These are phyloP conservation scores for Microctonus aethiopoides DNA, from an alignment of 2,888 invertebrate species.

Conservation along the genomic window DNA sequence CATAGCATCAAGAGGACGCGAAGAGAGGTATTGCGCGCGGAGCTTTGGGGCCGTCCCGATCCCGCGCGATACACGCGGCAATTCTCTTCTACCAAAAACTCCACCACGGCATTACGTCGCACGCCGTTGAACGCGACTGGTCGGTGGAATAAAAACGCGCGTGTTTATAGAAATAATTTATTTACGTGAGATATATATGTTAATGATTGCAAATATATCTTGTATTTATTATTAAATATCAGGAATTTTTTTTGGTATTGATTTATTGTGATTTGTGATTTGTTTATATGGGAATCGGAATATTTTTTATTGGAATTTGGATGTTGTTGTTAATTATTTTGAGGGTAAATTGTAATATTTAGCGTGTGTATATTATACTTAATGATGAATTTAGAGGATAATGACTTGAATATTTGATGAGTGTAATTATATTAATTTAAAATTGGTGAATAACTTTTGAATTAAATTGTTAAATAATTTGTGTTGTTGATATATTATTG, in stretches of 20 bases:
- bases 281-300: too few species aligned
- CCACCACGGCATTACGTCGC: conserved; percentile 64
- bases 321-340: too few species aligned
- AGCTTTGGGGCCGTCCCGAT: conserved; percentile 57
- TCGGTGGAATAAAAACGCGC: conserved; percentile 39
- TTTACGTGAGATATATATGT: background rate
- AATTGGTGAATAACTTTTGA: background rate
- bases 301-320: too few species aligned
- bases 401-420: too few species aligned
- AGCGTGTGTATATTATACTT: too few species aligned
- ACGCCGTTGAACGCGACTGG: conserved; percentile 65
- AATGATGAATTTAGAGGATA: background rate
- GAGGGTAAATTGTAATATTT: too few species aligned
- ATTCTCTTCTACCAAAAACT: conserved; percentile 43
- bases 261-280: too few species aligned
- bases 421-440: too few species aligned
- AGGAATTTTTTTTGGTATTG: too few species aligned
- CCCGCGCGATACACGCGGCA: conserved; percentile 61
- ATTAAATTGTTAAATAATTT: background rate
- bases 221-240: too few species aligned
- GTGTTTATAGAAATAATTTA: too few species aligned
- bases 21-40: conserved; percentile 15
- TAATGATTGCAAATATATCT: too few species aligned
- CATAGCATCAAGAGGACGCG: conserved; percentile 5
- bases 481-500: background rate